Base-by-base conservation (phyloP, 2,797 vertebrate species). In the Eulemur albifrons region DNA sequence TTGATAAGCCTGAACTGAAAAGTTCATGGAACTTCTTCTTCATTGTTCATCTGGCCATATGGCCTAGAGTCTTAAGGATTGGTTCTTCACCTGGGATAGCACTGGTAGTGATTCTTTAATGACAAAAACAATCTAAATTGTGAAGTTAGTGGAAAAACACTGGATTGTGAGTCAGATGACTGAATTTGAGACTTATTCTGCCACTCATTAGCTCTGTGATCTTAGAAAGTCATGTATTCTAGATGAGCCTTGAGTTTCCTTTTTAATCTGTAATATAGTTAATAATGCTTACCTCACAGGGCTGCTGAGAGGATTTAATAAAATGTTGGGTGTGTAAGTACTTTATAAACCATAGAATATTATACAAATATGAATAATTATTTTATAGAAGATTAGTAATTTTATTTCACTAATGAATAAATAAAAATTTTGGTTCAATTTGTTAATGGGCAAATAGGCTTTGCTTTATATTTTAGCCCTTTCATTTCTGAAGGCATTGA, bases 221-320 rank as follows among this genome's bases (percentile, higher is more conserved):
- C n/a, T 94, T 90, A 84, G 35, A 18, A 90, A 87, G 17, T 25
- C 12, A n/a, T 84, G 8, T 63, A 70, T 87, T 72, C 61, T 80
- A 96, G 88, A 69, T 79, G 43, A 93, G 50, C 4, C 38, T 73
- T 77, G 48, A 70, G 12, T 92, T 89, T 93, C 18, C 61, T 70
- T 88, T 90, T 57, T 63, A 94, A 73, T 94, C 35, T 93, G 12
- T 82, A 89, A 94, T 91, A 86, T 93, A 61, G 17, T 93, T 93
- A 40, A 57, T 72, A 63, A 82, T 88, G 3, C n/a, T 90, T 88
- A 85, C 3, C 2, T 95, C 61, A 84, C 38, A 88, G 38, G 30
- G 23, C 20, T 79, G 3, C 79, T 97, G 45, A 65, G n/a, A 61
- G 8, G 7, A 94, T 61, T 82, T 83, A 91, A 83, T 35, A 69